These are phyloP conservation scores for Corvus hawaiiensis DNA, from an alignment of 2,113 vertebrate genomes.

Conservation along the genomic window DNA sequence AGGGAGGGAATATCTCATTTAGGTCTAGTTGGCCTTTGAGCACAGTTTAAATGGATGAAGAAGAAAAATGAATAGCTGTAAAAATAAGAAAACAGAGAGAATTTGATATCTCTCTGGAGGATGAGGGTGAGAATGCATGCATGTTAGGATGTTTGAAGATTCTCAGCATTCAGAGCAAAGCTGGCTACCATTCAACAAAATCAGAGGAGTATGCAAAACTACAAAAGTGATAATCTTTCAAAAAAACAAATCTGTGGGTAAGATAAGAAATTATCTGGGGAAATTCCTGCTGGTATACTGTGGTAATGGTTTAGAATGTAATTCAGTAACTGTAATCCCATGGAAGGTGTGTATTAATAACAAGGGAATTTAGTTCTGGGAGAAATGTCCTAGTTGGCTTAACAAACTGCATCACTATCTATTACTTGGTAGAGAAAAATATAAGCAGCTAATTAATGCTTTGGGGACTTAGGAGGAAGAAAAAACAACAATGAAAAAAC, in stretches of 20 bases:
- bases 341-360: background rate
- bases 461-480: background rate
- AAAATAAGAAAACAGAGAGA: background rate
- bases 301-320: background rate
- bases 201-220: background rate
- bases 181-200: background rate
- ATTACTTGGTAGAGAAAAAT: conserved; percentile 44
- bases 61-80: background rate
- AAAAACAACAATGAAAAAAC: background rate
- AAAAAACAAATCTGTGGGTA: background rate
- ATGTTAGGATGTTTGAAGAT: background rate
- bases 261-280: background rate
- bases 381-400: conserved; percentile 10
- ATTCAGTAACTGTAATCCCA: background rate
- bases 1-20: background rate
- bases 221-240: background rate
- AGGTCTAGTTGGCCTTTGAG: background rate
- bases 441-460: conserved; percentile 57
- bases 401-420: background rate
- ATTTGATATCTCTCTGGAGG: background rate
- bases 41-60: background rate
- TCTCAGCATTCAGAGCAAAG: background rate
- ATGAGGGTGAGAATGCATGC: background rate
- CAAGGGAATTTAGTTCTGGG: background rate
- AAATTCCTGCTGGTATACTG: background rate